Evolutionary conservation across 2,113 vertebrate species (phyloP), one percentile per base, ranked within the genome.

Genomic region (Saguinus midas): DNA sequence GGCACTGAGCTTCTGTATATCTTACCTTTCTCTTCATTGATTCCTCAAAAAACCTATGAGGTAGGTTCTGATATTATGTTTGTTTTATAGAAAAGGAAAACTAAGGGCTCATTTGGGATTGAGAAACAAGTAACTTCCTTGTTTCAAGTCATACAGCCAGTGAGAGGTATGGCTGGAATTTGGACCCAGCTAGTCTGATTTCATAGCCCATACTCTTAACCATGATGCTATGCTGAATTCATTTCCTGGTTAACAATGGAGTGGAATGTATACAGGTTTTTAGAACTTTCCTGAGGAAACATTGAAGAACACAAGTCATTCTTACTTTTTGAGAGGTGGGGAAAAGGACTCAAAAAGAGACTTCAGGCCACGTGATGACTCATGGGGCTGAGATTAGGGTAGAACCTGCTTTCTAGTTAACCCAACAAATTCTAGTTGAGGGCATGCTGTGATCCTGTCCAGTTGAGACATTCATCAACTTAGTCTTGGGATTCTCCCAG

Each of bases 61-160:
- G 76, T 61, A 43, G 61, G 35, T 72, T 96, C 40, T 91, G 52
- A 79, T 92, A 35, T 94, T 85, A 50, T 40, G 72, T 32, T 12
- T 25, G 85, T 91, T 95, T 95, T 72, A 78, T 12, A 81, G 61
- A 95, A 95, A 90, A 94, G 37, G 37, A 90, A 93, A 81, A 70
- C 40, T 84, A 48, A 78, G 18, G 27, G 48, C 75, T 76, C 37
- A 13, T 80, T 96, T 96, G 73, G 43, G 7, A 83, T 64, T 75
- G 52, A 87, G 25, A 1, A 45, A 11, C 43, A 88, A 79, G 64
- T 85, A 94, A 89, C 13, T 82, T 85, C 45, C 45, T 82, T 86
- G 29, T 86, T 96, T 17, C 84, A 89, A 87, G 18, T 81, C 76
- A 58, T n/a, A 57, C 8, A 80, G 75, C n/a, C 92, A 92, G 37